A percentile compares a stretch with the other conserved stretches of the same genome.
Evolutionary conservation across 1,140 invertebrate genomes (phyloP).

Genomic region (Drosophila bocki): DNA sequence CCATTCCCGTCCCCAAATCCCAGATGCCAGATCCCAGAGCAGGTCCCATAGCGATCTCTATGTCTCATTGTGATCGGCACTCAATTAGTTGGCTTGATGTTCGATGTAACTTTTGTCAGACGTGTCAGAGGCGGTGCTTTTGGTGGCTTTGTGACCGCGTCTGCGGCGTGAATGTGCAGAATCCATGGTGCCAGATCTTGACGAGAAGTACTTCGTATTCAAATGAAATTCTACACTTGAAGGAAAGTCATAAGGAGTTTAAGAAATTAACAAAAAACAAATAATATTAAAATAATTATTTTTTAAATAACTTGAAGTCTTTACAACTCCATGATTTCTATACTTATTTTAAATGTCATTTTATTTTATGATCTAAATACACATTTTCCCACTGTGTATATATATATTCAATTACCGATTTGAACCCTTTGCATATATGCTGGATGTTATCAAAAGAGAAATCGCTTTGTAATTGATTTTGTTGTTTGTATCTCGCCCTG

Average conservation of each 20-base stretch:
- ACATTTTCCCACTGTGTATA: constrained; percentile 15
- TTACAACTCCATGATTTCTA: not conserved
- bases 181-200: constrained; percentile 48
- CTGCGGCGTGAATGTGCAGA: constrained; percentile 79
- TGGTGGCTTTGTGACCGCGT: constrained; percentile 68
- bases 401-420: constrained; percentile 70
- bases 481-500: constrained; percentile 44
- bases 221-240: constrained; percentile 27
- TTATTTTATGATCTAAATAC: not conserved
- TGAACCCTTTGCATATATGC: constrained; percentile 37
- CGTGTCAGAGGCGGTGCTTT: constrained; percentile 80
- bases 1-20: constrained; percentile 10
- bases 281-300: not conserved
- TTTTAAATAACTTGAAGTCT: not conserved
- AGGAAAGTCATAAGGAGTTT: too few relatives aligned
- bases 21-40: constrained; percentile 11
- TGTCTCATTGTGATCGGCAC: constrained; percentile 76
- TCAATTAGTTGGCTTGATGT: constrained; percentile 81
- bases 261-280: too few relatives aligned
- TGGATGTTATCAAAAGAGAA: constrained; percentile 71
- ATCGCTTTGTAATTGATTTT: constrained; percentile 78
- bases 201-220: constrained; percentile 45
- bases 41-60: constrained; percentile 48
- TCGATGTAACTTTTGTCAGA: constrained; percentile 81
- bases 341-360: not conserved